Evolutionary conservation across 1,140 invertebrate genomes (phyloP), one percentile per base, ranked within the genome.

Genomic region (Aphelinus certus): DNA sequence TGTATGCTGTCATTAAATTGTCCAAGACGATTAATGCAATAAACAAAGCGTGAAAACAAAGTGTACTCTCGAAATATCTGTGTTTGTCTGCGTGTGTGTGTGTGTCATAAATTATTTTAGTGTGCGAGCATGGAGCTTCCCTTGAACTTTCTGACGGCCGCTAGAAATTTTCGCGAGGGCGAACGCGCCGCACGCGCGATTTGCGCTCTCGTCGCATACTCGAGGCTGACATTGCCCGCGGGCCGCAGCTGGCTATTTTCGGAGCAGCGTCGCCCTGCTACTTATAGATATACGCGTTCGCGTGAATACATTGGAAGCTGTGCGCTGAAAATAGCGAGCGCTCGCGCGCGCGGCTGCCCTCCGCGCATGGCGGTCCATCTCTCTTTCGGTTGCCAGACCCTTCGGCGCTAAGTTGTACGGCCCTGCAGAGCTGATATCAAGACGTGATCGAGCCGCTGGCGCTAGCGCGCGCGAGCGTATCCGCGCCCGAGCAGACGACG

Each of bases 311-410:
- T 64, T 65, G 58, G 63, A 72, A 65, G 55, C 53, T 26, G 71
- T 67, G 71, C 71, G 26, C 55, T 67, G 65, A 72, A 72, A 72
- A 65, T 72, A 72, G 46, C 42, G 3, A 57, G 4, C n/a, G 45
- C 43, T 63, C 61, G 46, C 46, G 61, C 45, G 60, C 26, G 62
- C 62, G 47, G 47, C 48, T 26, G 7, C 62, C 47, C 4, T 26
- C 26, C 26, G 26, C 26, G 26, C 26, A 26, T 26, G 26, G 26
- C 26, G 26, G 26, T 26, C 26, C 26, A 26, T 26, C 26, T 26
- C 26, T 26, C 26, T 26, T 26, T 26, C 26, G 26, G 26, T 26
- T 26, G 26, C 26, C 26, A 26, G 26, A 26, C 26, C 26, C 26
- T 26, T 26, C 26, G 26, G 26, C 26, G 26, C 26, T 26, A 26